These are phyloP conservation scores for Caenorhabditis zanzibari DNA, from an alignment of 2,888 invertebrate genomes.

Conservation along the genomic window DNA sequence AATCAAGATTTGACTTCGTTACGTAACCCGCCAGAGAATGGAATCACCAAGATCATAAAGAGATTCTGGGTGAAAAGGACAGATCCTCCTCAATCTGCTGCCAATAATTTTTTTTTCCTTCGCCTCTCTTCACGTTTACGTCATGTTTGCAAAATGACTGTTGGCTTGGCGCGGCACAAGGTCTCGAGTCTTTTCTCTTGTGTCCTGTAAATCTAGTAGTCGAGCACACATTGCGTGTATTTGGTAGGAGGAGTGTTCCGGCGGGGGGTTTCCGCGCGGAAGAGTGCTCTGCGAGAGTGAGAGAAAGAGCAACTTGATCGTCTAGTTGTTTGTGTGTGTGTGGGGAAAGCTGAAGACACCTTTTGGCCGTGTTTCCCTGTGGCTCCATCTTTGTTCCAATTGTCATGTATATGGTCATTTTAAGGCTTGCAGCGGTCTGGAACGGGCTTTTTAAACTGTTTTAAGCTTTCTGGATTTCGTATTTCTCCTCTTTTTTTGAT, in stretches of 20 bases:
- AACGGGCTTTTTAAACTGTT: no score
- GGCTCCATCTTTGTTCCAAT: conserved; percentile 2
- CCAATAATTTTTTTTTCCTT: background rate
- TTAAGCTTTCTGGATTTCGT: no score
- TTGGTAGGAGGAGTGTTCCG: conserved; percentile 10
- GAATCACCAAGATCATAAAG: conserved; percentile 28
- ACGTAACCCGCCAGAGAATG: conserved; percentile 6
- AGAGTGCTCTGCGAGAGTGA: conserved; percentile 3
- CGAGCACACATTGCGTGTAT: conserved; percentile 44
- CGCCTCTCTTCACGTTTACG: conserved; percentile 11
- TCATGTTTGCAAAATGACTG: conserved; percentile 58
- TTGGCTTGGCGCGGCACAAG: background rate
- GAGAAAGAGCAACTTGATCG: conserved; percentile 42
- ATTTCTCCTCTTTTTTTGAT: no score
- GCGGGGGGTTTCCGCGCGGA: conserved; percentile 44
- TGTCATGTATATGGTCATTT: background rate
- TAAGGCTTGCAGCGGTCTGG: no score
- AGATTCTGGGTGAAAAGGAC: conserved; percentile 24
- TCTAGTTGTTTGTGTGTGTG: conserved; percentile 31
- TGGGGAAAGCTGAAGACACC: conserved; percentile 28
- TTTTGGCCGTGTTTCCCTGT: conserved; percentile 23
- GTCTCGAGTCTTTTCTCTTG: background rate
- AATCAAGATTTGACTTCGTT: conserved; percentile 18
- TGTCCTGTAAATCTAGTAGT: conserved; percentile 61
- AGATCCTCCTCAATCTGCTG: background rate